A percentile compares a stretch with the other conserved stretches of the same genome.
phyloP scores from a whole-genome alignment of 1,140 invertebrate species.

The Heliconius hewitsoni region DNA sequence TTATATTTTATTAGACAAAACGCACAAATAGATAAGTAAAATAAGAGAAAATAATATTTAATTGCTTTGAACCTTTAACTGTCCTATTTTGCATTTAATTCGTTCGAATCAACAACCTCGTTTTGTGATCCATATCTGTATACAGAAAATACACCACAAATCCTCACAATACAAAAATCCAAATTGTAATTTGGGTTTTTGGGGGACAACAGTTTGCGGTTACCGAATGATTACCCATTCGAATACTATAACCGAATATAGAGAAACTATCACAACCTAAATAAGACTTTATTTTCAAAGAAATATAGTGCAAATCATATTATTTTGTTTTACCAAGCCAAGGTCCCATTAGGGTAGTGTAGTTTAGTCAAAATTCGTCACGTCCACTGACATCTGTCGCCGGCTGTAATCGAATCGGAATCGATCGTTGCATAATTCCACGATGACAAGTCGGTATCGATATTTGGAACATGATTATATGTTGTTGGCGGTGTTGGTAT shows the following conservation, averaged over 20 bases:
- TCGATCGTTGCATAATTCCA: conserved; percentile 74
- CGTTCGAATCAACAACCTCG: not conserved
- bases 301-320: conserved; percentile 38
- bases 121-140: conserved; percentile 18
- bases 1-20: too few relatives aligned
- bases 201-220: conserved; percentile 80
- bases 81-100: not conserved
- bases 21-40: not conserved
- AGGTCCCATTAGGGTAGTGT: conserved; percentile 46
- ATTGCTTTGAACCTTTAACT: not conserved
- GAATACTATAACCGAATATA: conserved; percentile 54
- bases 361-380: conserved; percentile 77
- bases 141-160: conserved; percentile 46
- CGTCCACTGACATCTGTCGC: conserved; percentile 78
- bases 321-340: conserved; percentile 22
- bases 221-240: conserved; percentile 75
- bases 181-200: conserved; percentile 78
- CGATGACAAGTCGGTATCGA: conserved; percentile 74
- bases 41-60: not conserved
- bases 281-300: conserved; percentile 29
- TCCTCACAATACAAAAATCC: conserved; percentile 74
- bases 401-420: conserved; percentile 71
- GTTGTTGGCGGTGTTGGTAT: conserved; percentile 44
- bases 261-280: conserved; percentile 24
- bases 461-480: conserved; percentile 62